phyloP scores from a whole-genome alignment of 2,113 vertebrate genomes.

The Propithecus coquereli region DNA sequence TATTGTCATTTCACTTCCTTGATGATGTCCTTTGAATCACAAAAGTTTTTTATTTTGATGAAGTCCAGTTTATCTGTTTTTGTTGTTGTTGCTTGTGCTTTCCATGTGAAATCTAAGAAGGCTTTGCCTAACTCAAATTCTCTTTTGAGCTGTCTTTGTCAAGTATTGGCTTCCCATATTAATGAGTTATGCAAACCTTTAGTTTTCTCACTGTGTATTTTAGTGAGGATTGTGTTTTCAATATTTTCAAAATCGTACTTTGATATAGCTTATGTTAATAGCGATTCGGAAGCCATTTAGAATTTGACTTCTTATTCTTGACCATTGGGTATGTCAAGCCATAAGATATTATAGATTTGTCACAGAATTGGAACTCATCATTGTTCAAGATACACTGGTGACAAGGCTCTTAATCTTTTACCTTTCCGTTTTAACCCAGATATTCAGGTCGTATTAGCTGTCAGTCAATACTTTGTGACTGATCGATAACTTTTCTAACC shows the following conservation, averaged over 20 bases:
- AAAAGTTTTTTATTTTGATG: not conserved
- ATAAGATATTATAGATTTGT: not conserved
- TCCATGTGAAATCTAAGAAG: not conserved
- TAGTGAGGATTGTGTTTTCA: not conserved
- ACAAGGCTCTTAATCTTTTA: not conserved
- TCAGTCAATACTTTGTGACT: not conserved
- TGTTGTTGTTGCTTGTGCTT: not conserved
- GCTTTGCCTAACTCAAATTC: not conserved
- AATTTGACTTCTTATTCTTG: not conserved
- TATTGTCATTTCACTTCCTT: not conserved
- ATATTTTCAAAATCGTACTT: not conserved
- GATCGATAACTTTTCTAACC: not conserved
- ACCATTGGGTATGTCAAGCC: not conserved
- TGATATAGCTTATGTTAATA: not conserved
- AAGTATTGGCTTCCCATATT: not conserved
- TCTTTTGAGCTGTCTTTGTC: not conserved
- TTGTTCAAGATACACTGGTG: not conserved
- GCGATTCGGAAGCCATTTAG: not conserved
- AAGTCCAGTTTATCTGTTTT: not conserved
- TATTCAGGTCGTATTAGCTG: not conserved
- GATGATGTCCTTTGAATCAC: not conserved
- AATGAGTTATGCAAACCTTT: not conserved
- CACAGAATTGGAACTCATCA: not conserved
- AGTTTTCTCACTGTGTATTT: not conserved
- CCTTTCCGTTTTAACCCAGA: not conserved